Conservation (phyloP, 2,888 invertebrate genomes). For the Pilophorus perplexus region DNA sequence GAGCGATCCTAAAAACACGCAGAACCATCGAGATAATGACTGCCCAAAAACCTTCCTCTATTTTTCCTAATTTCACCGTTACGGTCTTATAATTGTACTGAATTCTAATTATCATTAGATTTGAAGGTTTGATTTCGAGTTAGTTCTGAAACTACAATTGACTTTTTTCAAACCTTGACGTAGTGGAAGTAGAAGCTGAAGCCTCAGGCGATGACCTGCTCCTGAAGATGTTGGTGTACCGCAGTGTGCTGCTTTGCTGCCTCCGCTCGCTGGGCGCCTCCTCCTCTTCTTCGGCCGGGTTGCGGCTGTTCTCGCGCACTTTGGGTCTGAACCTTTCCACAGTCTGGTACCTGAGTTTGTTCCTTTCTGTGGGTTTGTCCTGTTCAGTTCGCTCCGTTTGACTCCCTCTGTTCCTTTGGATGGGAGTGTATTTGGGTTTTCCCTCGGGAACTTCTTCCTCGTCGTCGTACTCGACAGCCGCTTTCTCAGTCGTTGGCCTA, state of each 20-base stretch:
- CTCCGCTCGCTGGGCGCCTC: not conserved
- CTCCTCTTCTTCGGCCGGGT: slow-evolving; percentile 15
- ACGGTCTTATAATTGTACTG: too few species aligned
- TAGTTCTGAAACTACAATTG: too few species aligned
- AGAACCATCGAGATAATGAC: too few species aligned
- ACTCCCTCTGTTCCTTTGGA: slow-evolving; percentile 43
- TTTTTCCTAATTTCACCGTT: too few species aligned
- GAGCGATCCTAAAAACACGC: too few species aligned
- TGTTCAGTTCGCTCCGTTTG: slow-evolving; percentile 28
- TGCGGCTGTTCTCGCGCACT: slow-evolving; percentile 17
- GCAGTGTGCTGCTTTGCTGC: slow-evolving; percentile 39
- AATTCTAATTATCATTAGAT: too few species aligned
- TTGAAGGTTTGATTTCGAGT: too few species aligned
- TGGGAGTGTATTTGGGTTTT: slow-evolving; percentile 44
- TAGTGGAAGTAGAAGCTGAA: slow-evolving; percentile 36
- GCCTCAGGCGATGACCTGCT: slow-evolving; percentile 36
- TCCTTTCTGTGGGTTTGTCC: slow-evolving; percentile 32
- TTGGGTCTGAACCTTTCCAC: slow-evolving; percentile 28
- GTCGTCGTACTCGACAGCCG: slow-evolving; percentile 46
- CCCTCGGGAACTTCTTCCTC: slow-evolving; percentile 40
- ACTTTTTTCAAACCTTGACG: slow-evolving; percentile 45
- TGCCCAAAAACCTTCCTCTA: too few species aligned
- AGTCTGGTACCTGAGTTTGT: slow-evolving; percentile 38
- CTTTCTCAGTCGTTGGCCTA: slow-evolving; percentile 47
- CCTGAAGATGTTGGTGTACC: slow-evolving; percentile 45